Conservation (phyloP, 2,113 vertebrate species). For the Scytalopus superciliaris region DNA sequence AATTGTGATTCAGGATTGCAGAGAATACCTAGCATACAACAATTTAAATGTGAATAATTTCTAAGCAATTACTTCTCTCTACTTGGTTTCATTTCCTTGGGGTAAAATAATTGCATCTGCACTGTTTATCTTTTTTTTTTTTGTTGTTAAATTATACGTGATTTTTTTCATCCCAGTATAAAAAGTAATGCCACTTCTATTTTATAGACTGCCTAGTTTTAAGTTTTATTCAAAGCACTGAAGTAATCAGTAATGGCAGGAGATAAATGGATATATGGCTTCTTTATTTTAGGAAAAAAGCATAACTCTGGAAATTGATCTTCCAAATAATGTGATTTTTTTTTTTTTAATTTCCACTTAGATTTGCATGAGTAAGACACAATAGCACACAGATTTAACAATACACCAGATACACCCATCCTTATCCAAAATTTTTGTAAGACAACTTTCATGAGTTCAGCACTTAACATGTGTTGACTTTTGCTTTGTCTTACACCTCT, state of each 20-base stretch:
- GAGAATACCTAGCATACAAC: slow-evolving; percentile 21
- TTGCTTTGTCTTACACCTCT: background rate
- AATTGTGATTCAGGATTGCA: slow-evolving; percentile 58
- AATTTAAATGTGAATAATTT: slow-evolving; percentile 57
- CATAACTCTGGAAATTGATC: background rate
- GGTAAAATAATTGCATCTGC: slow-evolving; percentile 53
- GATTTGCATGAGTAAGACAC: background rate
- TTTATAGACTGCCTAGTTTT: slow-evolving; percentile 36
- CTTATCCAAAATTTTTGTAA: background rate
- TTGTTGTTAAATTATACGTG: background rate
- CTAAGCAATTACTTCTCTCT: slow-evolving; percentile 52
- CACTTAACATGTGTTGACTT: background rate
- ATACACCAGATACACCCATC: background rate
- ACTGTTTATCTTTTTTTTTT: background rate
- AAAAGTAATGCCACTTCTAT: slow-evolving; percentile 16
- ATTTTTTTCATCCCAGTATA: background rate
- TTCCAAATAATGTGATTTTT: background rate
- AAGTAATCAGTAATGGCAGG: background rate
- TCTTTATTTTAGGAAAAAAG: background rate
- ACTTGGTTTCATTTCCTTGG: slow-evolving; percentile 53
- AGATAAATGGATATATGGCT: background rate
- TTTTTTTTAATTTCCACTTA: background rate
- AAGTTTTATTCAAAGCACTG: background rate
- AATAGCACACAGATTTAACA: background rate
- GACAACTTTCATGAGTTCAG: background rate